These are phyloP conservation scores for Petrocephalus sullivani DNA, from an alignment of 2,797 vertebrate species.

Conservation along the genomic window DNA sequence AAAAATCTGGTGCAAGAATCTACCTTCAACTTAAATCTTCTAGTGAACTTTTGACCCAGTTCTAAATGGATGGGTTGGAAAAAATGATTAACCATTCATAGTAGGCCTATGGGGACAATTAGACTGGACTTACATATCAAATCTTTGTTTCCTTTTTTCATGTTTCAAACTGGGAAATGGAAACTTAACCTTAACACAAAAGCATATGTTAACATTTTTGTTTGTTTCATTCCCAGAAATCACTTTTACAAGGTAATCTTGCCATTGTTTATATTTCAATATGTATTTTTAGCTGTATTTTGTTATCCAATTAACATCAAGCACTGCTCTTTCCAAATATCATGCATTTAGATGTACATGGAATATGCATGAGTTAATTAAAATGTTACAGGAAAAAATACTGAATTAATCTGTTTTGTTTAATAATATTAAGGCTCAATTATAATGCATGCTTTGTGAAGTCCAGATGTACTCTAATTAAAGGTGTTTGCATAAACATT, in stretches of 20 bases:
- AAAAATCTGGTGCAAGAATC: neutral
- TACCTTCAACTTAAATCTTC: neutral
- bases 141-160: neutral
- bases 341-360: neutral
- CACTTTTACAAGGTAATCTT: neutral
- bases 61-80: neutral
- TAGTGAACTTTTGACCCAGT: neutral
- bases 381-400: neutral
- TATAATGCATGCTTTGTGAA: neutral
- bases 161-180: neutral
- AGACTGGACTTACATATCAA: neutral
- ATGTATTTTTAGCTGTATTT: neutral
- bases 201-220: neutral
- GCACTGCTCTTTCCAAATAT: neutral
- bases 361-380: neutral
- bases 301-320: neutral
- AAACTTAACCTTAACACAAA: neutral
- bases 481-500: neutral
- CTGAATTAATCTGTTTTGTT: conserved; percentile 3
- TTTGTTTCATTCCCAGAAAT: neutral
- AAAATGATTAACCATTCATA: neutral
- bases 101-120: neutral
- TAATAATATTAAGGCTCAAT: neutral
- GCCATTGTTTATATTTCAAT: neutral
- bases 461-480: neutral